Conservation (phyloP, 2,113 vertebrate species). For the Perca schrenkii region DNA sequence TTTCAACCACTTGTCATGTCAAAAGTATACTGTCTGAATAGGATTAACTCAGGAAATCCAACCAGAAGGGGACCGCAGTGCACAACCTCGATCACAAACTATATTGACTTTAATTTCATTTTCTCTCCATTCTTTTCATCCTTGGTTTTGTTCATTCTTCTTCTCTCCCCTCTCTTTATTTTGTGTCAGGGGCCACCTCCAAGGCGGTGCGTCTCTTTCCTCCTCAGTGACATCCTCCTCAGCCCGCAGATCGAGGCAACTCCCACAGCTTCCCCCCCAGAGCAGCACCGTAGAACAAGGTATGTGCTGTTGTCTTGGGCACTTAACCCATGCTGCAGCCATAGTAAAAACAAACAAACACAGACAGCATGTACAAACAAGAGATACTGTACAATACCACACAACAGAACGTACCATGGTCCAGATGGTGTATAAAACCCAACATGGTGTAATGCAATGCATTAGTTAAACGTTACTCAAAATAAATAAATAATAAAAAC, state of each 20-base stretch:
- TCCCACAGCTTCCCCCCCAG: slow-evolving; percentile 95
- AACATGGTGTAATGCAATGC: too few species aligned
- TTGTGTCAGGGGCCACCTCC: slow-evolving; percentile 87
- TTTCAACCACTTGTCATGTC: not conserved
- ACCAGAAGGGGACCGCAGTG: not conserved
- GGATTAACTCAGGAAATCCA: not conserved
- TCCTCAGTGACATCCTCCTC: slow-evolving; percentile 87
- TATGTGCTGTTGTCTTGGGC: slow-evolving; percentile 55
- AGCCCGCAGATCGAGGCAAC: slow-evolving; percentile 91
- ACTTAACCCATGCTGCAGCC: too few species aligned
- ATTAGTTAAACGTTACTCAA: too few species aligned
- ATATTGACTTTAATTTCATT: slow-evolving; percentile 13
- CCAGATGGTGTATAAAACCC: too few species aligned
- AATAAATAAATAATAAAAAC: too few species aligned
- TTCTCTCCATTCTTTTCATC: slow-evolving; percentile 17
- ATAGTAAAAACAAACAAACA: too few species aligned
- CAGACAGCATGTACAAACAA: too few species aligned
- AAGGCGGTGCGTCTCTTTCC: slow-evolving; percentile 88
- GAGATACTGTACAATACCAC: too few species aligned
- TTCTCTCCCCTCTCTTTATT: slow-evolving; percentile 1
- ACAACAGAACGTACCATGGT: too few species aligned
- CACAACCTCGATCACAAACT: not conserved
- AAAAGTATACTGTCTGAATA: not conserved
- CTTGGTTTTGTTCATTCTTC: not conserved
- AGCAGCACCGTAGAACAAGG: slow-evolving; percentile 97